Percentiles rank a stretch among this genome's conserved stretches.
Evolutionary conservation across 2,797 vertebrate genomes (phyloP).

Genomic region (Liparis tanakae): DNA sequence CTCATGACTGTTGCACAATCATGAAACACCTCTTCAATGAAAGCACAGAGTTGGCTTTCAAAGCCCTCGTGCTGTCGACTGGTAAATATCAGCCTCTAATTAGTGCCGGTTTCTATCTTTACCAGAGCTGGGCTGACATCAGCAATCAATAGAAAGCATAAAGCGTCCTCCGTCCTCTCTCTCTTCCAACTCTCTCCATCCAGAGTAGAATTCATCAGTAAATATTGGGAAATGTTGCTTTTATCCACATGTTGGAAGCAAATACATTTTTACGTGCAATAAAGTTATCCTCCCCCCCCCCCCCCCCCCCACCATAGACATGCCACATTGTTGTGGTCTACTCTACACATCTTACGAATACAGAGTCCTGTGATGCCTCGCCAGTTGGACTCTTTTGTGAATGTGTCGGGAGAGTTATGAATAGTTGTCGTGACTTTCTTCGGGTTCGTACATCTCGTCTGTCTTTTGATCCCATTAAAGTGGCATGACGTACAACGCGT

Average conservation of each 20-base stretch:
- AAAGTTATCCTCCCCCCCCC: conserved; percentile 7
- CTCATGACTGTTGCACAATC: conserved; percentile 66
- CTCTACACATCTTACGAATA: conserved; percentile 1
- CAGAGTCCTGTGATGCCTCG: background rate
- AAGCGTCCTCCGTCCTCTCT: conserved; percentile 15
- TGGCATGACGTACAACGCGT: conserved; percentile 25
- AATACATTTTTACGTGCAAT: background rate
- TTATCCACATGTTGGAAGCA: background rate
- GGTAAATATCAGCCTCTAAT: conserved; percentile 83
- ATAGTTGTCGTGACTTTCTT: conserved; percentile 18
- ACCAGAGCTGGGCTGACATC: conserved; percentile 8
- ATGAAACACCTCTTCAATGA: conserved; percentile 68
- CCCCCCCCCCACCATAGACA: too few relatives aligned
- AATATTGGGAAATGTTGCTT: background rate
- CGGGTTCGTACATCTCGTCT: conserved; percentile 28
- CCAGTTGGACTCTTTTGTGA: too few relatives aligned
- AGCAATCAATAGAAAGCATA: conserved; percentile 35
- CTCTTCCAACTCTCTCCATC: conserved; percentile 30
- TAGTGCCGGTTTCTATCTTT: conserved; percentile 71
- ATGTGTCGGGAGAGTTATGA: conserved; percentile 7
- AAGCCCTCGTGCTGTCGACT: conserved; percentile 74
- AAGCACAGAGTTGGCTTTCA: conserved; percentile 71
- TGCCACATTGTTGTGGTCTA: too few relatives aligned
- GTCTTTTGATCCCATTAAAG: conserved; percentile 37
- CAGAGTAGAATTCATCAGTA: background rate